Conservation (phyloP, 2,888 invertebrate species). For the Apodemia duryi region DNA sequence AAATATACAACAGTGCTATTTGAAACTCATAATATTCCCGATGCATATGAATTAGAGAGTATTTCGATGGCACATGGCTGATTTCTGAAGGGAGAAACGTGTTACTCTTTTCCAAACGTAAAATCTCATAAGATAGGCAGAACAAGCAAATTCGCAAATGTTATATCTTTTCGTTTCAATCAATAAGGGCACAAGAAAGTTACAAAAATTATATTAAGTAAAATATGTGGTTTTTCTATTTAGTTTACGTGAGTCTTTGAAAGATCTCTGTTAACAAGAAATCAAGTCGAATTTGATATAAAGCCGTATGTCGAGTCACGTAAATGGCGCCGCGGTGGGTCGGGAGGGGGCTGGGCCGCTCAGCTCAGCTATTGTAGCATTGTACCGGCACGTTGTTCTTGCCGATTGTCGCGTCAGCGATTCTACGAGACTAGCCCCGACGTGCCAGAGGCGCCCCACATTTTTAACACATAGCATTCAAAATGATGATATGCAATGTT, state of each 20-base stretch:
- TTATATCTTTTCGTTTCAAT: no score
- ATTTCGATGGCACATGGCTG: no score
- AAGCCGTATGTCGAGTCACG: conserved; percentile 66
- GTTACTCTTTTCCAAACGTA: no score
- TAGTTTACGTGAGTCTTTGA: not conserved
- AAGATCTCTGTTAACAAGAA: conserved; percentile 36
- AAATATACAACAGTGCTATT: no score
- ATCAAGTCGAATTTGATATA: conserved; percentile 69
- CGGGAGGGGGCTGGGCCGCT: conserved; percentile 48
- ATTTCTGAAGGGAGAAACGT: no score
- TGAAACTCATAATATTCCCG: no score
- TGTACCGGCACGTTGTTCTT: conserved; percentile 71
- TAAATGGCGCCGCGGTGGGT: conserved; percentile 46
- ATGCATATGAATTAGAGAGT: no score
- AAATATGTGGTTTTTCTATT: no score
- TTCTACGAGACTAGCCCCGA: conserved; percentile 5
- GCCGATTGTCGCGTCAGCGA: conserved; percentile 35
- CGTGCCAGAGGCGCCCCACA: not conserved
- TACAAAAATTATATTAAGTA: no score
- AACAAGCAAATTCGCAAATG: no score
- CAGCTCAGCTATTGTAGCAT: conserved; percentile 68
- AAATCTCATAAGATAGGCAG: no score
- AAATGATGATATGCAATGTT: conserved; percentile 14
- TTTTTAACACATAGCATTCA: conserved; percentile 17
- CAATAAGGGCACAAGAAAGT: no score